Base-by-base conservation (phyloP, 2,888 invertebrate species). In the Standfussiana lucernea region DNA sequence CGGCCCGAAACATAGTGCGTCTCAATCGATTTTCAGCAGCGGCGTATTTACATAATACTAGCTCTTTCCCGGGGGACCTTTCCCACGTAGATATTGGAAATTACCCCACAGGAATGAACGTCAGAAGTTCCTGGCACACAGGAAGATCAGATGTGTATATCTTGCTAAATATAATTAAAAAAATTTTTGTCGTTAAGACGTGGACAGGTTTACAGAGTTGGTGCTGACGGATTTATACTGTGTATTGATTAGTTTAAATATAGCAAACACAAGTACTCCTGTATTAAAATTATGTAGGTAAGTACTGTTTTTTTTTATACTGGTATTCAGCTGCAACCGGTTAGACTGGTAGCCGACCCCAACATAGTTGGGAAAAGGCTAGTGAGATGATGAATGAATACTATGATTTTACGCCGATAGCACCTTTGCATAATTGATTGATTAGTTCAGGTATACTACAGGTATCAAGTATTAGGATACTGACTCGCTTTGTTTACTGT, bases 401-500 rank as follows among this genome's bases (percentile, higher is more conserved):
- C 11, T 61, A 11, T 72, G 42, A 77, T 61, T 77, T 66, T 42
- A 53, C 50, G 18, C 3, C 2, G 45, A 37, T 76, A 45, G 8
- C 18, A 1, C 15, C 21, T 32, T 47, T 13, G 32, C 21, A n/a
- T n/a, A n/a, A n/a, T 42, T 67, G n/a, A 15, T 73, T 53, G 28
- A 24, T 78, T 56, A 68, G 13, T 21, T 61, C 53, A 35, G n/a
- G 4, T n/a, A n/a, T n/a, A n/a, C n/a, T n/a, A n/a, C n/a, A n/a
- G n/a, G n/a, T n/a, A n/a, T n/a, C n/a, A n/a, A n/a, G n/a, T n/a
- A n/a, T n/a, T n/a, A n/a, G n/a, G 24, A 72, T 35, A 47, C 15
- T 50, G 7, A 24, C 18, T 40, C 6, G 7, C 18, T 64, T 67
- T 53, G 37, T 40, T 79, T 6, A n/a, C n/a, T n/a, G n/a, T n/a